Conservation (phyloP, 2,797 vertebrate genomes). For the Peromyscus eremicus region DNA sequence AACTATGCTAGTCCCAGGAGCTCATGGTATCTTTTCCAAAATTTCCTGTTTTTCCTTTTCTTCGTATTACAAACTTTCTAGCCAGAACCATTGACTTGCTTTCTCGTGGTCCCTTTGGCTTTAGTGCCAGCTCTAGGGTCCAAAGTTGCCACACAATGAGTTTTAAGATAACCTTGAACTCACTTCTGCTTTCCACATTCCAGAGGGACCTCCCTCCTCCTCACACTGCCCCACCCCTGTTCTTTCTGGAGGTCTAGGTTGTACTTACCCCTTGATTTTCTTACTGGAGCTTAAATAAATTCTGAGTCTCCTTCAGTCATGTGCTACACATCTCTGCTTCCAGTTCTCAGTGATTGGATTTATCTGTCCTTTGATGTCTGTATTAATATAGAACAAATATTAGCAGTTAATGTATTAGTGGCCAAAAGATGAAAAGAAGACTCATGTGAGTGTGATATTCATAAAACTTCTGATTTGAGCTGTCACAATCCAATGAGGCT, state of each 20-base stretch:
- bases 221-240: too few species aligned
- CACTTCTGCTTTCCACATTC: background rate
- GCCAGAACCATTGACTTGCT: background rate
- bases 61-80: background rate
- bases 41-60: background rate
- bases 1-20: background rate
- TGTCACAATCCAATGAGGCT: constrained; percentile 61
- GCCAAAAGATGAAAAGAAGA: constrained; percentile 69
- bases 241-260: background rate
- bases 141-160: background rate
- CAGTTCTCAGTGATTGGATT: constrained; percentile 49
- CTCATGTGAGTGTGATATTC: constrained; percentile 40
- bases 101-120: background rate
- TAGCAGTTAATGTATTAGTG: constrained; percentile 68
- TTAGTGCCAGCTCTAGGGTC: background rate
- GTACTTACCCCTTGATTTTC: constrained; percentile 38
- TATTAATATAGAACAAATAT: constrained; percentile 79
- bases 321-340: background rate
- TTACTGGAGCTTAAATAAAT: constrained; percentile 49
- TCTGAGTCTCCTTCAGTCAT: constrained; percentile 37
- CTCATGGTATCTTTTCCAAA: background rate
- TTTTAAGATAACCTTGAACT: background rate
- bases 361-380: constrained; percentile 73
- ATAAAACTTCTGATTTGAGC: constrained; percentile 73
- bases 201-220: fast-evolving